These are phyloP conservation scores for Sigmodon hispidus DNA, from an alignment of 2,113 vertebrate genomes.

Conservation along the genomic window DNA sequence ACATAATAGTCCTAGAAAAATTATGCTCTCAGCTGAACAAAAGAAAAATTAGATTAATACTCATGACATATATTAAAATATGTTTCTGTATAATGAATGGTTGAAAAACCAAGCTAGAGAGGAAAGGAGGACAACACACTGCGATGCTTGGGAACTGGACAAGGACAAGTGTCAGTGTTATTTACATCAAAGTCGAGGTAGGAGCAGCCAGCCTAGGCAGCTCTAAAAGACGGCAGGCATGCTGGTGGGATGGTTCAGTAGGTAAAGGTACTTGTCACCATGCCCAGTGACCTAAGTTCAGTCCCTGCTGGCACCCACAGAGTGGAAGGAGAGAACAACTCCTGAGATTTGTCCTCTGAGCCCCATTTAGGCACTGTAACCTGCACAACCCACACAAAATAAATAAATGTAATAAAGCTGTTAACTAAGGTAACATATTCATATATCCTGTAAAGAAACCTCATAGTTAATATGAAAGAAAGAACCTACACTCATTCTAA, in stretches of 20 bases:
- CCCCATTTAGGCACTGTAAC: neutral
- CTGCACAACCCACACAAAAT: neutral
- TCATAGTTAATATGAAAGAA: neutral
- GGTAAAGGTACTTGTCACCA: neutral
- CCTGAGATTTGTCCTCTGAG: neutral
- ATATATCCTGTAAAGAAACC: neutral
- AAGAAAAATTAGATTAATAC: slow-evolving; percentile 6
- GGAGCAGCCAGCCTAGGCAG: neutral
- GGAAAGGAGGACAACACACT: neutral
- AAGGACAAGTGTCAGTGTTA: neutral
- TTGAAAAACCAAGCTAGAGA: neutral
- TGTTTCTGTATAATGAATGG: neutral
- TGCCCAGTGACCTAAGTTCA: neutral
- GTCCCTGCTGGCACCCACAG: neutral
- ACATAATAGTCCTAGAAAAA: slow-evolving; percentile 5
- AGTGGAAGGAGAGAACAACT: neutral
- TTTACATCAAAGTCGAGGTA: neutral
- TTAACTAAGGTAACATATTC: neutral
- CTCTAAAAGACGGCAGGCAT: neutral
- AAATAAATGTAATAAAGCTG: neutral
- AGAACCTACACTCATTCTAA: neutral
- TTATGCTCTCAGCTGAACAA: neutral
- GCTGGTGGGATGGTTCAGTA: neutral
- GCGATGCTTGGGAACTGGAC: neutral
- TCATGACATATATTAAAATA: neutral